phyloP scores from a whole-genome alignment of 2,797 vertebrate species.

The Gymnocypris eckloni region DNA sequence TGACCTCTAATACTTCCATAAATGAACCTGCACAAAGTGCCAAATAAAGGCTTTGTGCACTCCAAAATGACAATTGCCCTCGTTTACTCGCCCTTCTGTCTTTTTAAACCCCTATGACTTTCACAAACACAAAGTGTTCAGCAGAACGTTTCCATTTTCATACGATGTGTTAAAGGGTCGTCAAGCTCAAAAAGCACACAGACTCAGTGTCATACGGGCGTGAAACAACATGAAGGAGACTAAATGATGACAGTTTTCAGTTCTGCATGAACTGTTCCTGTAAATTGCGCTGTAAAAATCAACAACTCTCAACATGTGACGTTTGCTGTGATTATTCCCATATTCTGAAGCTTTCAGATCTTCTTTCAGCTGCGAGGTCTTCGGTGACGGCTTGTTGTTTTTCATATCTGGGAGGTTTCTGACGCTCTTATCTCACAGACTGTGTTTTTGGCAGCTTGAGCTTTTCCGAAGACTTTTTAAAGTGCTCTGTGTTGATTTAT shows the following conservation, averaged over 20 bases:
- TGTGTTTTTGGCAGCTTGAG: slow-evolving; percentile 20
- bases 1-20: background rate
- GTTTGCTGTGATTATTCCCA: slow-evolving; percentile 2
- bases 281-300: background rate
- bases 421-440: slow-evolving; percentile 10
- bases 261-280: slow-evolving; percentile 1
- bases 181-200: background rate
- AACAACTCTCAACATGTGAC: background rate
- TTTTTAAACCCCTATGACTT: background rate
- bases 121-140: background rate
- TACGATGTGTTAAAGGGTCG: background rate
- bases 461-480: background rate
- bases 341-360: background rate
- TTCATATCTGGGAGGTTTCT: slow-evolving; percentile 6
- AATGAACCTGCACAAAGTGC: background rate
- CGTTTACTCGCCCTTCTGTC: background rate
- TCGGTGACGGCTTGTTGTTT: background rate
- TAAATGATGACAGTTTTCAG: background rate
- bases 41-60: background rate
- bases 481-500: background rate
- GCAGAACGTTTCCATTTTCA: background rate
- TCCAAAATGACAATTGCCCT: background rate
- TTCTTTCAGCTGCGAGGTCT: background rate
- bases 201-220: background rate
- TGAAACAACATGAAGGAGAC: background rate